These are phyloP conservation scores for Leucophenga maculata DNA, from an alignment of 2,888 invertebrate genomes.

Conservation along the genomic window DNA sequence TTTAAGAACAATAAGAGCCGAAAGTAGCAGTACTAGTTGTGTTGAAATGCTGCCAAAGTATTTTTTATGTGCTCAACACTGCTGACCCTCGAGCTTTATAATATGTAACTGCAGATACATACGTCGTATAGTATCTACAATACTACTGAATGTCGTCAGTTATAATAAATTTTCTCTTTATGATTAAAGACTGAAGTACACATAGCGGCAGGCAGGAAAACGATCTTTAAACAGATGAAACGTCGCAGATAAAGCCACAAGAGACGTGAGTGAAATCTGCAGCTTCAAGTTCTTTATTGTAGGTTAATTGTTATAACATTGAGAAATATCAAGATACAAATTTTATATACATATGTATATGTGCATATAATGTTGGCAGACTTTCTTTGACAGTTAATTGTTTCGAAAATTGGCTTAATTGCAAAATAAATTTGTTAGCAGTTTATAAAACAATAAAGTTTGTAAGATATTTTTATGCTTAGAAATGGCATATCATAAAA, in stretches of 20 bases:
- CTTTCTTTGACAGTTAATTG: constrained; percentile 55
- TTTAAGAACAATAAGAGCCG: too few species aligned
- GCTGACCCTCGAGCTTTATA: constrained; percentile 21
- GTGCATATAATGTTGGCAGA: constrained; percentile 34
- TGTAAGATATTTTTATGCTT: background rate
- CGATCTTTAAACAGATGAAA: constrained; percentile 7
- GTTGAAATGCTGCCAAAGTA: background rate
- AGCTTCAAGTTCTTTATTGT: constrained; percentile 59
- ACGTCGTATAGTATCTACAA: too few species aligned
- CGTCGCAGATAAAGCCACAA: constrained; percentile 38
- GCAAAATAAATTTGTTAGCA: constrained; percentile 38
- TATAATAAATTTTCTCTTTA: constrained; percentile 20
- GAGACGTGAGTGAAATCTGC: constrained; percentile 53
- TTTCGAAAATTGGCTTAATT: constrained; percentile 43
- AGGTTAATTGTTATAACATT: constrained; percentile 64
- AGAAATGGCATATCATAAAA: background rate
- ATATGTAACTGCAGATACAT: background rate
- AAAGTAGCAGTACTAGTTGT: background rate
- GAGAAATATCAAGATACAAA: constrained; percentile 49
- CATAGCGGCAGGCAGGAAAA: constrained; percentile 5
- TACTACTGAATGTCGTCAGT: background rate
- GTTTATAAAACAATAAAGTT: constrained; percentile 29
- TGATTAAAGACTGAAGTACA: background rate
- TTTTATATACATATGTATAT: constrained; percentile 37
- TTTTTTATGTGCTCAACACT: background rate